phyloP scores from a whole-genome alignment of 1,140 invertebrate species.

The Trypoxylus dichotomus region DNA sequence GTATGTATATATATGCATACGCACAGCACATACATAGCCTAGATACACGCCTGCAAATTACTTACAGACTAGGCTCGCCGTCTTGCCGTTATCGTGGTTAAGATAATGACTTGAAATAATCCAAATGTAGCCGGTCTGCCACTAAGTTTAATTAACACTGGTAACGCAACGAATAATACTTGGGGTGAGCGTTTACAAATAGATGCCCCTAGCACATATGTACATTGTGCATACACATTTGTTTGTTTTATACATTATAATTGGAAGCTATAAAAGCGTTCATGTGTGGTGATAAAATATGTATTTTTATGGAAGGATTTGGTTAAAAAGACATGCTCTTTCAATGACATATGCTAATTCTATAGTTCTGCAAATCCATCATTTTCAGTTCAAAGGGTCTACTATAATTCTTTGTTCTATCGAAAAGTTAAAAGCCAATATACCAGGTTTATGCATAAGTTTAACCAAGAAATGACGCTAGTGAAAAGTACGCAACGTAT shows the following conservation, averaged over 20 bases:
- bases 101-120: not conserved
- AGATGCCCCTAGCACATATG: not conserved
- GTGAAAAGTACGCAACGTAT: too few relatives aligned
- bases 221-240: not conserved
- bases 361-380: too few relatives aligned
- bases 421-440: too few relatives aligned
- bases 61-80: not conserved
- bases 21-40: not conserved
- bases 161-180: not conserved
- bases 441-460: too few relatives aligned
- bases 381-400: too few relatives aligned
- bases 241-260: not conserved
- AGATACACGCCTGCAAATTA: not conserved
- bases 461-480: too few relatives aligned
- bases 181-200: not conserved
- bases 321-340: too few relatives aligned
- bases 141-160: constrained; percentile 19
- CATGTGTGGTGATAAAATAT: not conserved
- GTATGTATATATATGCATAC: not conserved
- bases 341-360: too few relatives aligned
- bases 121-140: not conserved
- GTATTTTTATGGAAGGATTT: too few relatives aligned
- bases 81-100: not conserved
- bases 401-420: too few relatives aligned
- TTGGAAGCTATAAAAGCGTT: not conserved